These are phyloP conservation scores for Apeltes quadracus DNA, from an alignment of 2,113 vertebrate species.

Conservation along the genomic window DNA sequence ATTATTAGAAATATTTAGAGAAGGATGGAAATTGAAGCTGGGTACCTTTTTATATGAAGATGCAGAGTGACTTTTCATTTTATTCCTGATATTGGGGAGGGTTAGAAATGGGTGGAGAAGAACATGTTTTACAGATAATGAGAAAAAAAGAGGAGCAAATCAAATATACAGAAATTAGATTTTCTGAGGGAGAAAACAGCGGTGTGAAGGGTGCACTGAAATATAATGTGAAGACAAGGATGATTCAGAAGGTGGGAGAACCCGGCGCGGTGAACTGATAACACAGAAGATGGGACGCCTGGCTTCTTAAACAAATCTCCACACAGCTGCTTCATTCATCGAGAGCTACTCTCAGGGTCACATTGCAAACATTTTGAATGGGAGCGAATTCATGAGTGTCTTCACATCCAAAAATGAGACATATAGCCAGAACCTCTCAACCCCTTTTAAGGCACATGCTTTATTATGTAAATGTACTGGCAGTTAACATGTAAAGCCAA, in stretches of 20 bases:
- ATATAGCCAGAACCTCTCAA: neutral
- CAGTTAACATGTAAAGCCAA: slow-evolving; percentile 1
- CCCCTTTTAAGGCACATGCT: neutral
- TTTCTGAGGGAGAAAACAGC: slow-evolving; percentile 58
- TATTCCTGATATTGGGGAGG: slow-evolving; percentile 46
- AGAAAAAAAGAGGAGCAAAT: slow-evolving; percentile 72
- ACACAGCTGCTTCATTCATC: slow-evolving; percentile 38
- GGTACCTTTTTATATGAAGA: slow-evolving; percentile 34
- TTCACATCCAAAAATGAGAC: neutral
- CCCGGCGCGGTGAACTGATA: slow-evolving; percentile 28
- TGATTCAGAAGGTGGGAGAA: slow-evolving; percentile 44
- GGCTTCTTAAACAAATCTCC: slow-evolving; percentile 56
- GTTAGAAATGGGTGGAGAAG: slow-evolving; percentile 27
- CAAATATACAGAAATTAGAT: slow-evolving; percentile 57
- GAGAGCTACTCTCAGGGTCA: slow-evolving; percentile 26
- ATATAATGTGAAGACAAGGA: slow-evolving; percentile 61
- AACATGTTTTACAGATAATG: slow-evolving; percentile 65
- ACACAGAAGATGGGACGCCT: slow-evolving; percentile 16
- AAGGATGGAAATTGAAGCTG: slow-evolving; percentile 55
- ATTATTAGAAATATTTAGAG: slow-evolving; percentile 64
- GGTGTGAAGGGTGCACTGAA: slow-evolving; percentile 62
- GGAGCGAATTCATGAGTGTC: slow-evolving; percentile 7
- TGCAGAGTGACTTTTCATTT: slow-evolving; percentile 56
- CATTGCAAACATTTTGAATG: slow-evolving; percentile 3
- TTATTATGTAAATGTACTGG: slow-evolving; percentile 2